These are phyloP conservation scores for Galagoides demidoff DNA, from an alignment of 2,797 vertebrate genomes.

Conservation along the genomic window DNA sequence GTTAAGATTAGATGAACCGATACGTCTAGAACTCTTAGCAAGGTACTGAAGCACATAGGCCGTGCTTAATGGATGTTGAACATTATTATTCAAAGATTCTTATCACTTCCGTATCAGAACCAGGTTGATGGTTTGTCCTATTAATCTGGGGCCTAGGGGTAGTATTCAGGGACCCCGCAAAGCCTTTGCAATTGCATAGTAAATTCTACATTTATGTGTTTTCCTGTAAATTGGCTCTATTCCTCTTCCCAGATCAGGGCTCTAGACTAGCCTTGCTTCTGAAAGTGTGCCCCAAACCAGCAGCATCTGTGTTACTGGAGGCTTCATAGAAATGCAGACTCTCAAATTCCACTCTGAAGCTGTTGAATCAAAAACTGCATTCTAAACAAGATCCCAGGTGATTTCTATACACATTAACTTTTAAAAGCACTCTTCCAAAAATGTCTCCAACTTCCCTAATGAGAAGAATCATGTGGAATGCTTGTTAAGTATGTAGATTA, in stretches of 20 bases:
- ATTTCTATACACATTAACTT: not conserved
- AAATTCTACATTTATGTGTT: not conserved
- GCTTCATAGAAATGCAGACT: not conserved
- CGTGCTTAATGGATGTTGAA: not conserved
- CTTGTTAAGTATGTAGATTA: not conserved
- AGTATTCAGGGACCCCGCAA: not conserved
- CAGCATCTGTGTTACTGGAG: not conserved
- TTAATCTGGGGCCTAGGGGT: not conserved
- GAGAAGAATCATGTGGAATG: not conserved
- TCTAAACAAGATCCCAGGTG: not conserved
- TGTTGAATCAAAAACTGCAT: not conserved
- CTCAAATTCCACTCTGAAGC: not conserved
- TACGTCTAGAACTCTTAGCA: not conserved
- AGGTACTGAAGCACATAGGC: not conserved
- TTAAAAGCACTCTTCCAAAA: not conserved
- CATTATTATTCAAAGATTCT: not conserved
- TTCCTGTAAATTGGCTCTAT: not conserved
- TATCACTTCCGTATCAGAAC: not conserved
- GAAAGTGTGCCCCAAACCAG: not conserved
- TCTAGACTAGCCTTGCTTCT: not conserved
- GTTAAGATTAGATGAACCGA: not conserved
- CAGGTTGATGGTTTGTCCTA: not conserved
- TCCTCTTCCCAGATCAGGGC: not conserved
- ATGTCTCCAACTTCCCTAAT: not conserved
- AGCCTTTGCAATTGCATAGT: not conserved